Evolutionary conservation across 1,140 invertebrate species (phyloP), one percentile per base, ranked within the genome.

Genomic region (Vanessa atalanta): DNA sequence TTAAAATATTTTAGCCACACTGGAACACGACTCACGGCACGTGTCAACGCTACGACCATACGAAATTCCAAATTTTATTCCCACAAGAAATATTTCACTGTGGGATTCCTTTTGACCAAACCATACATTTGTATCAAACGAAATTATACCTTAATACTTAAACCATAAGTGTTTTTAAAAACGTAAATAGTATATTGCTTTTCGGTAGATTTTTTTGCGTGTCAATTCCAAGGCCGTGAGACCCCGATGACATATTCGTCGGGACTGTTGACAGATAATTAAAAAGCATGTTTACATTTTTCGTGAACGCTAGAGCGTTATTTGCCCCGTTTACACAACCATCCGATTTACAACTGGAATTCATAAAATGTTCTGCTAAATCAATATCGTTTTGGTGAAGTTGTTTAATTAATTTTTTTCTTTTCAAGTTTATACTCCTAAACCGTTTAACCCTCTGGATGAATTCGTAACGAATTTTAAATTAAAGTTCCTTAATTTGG

Each of bases 71-170:
- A 78, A 77, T 77, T 78, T 63, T 37, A 66, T 80, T 80, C 80
- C 73, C 80, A 82, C 73, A 78, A 78, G 80, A 82, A 82, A 75
- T 73, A 73, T 79, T 76, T 70, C 73, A 70, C 70, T 76, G 60
- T 69, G 77, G 60, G 77, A 79, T 15, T 63, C 74, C 65, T 66
- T 76, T 71, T 68, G 57, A 76, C 74, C 68, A 26, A 61, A 55
- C n/a, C 48, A 53, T 15, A 63, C 65, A 73, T 48, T 37, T 47
- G 47, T 60, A 16, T 6, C 48, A 48, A 5, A 68, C 43, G 16
- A 68, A 63, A 43, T 63, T 47, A 1, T 31, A 73, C 65, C 31
- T 73, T 68, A 68, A 50, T 12, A 3, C 23, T 1, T 23, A n/a
- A 1, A 1, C 3, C 0, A 26, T 73, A 73, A 71, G 48, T 16